Base-by-base conservation (phyloP, 2,113 vertebrate species). In the Marmota flaviventris region DNA sequence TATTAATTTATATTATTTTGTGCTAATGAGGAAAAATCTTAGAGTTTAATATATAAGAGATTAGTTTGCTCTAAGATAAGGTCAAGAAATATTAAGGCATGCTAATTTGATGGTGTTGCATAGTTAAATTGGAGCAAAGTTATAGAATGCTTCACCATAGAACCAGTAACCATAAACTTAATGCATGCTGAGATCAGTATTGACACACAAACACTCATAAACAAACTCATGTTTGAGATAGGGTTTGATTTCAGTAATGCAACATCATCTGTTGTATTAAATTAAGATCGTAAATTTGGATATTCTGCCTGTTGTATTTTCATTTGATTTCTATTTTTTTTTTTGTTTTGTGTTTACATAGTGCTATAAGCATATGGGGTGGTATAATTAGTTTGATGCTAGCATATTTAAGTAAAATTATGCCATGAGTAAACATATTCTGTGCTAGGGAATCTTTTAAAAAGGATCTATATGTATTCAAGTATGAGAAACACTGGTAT, bases 301-400 rank as follows among this genome's bases (percentile, higher is more conserved):
- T 83, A 63, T 93, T 96, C 93, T 90, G 32, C 65, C 32, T 94
- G 88, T 91, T 93, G 34, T 93, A 79, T 86, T 96, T 95, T 89
- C 78, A 94, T 94, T 90, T 95, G 29, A 89, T 78, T 96, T 94
- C 61, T 89, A n/a, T 75, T 84, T 94, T 89, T 94, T 89, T 95
- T 93, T 96, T 92, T 95, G 67, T 92, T 96, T 94, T 96, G 45
- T 97, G 83, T 97, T 94, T 96, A 93, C 27, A 86, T 85, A 95
- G 42, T 72, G 25, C 65, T 84, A 65, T 93, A 95, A 93, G 78
- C 94, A 93, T 96, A 96, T 95, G 94, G 94, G 42, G 6, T 89
- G 85, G 93, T 86, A 88, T 94, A 96, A 96, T 91, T 97, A 94
- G 85, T 85, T 91, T 89, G 42, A 91, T 94, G 79, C 70, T 89